Evolutionary conservation across 2,888 invertebrate species (phyloP), one percentile per base, ranked within the genome.

Genomic region (Drosophila anceps): DNA sequence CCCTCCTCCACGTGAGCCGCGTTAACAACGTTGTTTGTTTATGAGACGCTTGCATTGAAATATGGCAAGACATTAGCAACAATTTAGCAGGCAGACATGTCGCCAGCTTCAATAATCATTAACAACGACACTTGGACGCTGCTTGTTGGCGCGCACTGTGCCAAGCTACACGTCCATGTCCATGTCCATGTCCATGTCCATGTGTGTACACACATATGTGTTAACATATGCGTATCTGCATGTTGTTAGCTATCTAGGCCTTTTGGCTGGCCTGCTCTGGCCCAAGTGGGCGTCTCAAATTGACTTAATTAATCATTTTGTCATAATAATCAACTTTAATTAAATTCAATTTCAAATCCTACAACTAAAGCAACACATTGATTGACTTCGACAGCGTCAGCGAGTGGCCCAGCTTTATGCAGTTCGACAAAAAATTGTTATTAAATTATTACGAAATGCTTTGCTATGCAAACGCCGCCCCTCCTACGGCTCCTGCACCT

Each of bases 231-330:
- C 44, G 77, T 54, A 51, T 29, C 9, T 57, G 50, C 51, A 35
- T 31, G 18, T 20, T 31, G 20, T 12, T 43, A 6, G 37, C 39
- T 50, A 61, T 69, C 61, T 67, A 71, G 71, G 76, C 76, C 76
- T 76, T 54, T 58, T 63, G 57, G 41, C 54, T 20, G n/a, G n/a
- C 41, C 48, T 4, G 20, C 20, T 5, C 12, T 1, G 58, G 72
- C 67, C 69, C 75, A 72, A 76, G 86, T 86, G 81, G 85, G 90
- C 90, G 86, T 83, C 54, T 68, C 62, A 46, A 84, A 88, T 90
- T 83, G 89, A 54, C 79, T 77, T 77, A 88, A 89, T 89, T 87
- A 83, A 90, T 89, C 89, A 89, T 77, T 89, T 89, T 83, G 82
- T 81, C 82, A 76, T 90, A 69, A 86, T 81, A 79, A 83, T 90